phyloP scores from a whole-genome alignment of 2,113 vertebrate genomes.

The Mesitornis unicolor region DNA sequence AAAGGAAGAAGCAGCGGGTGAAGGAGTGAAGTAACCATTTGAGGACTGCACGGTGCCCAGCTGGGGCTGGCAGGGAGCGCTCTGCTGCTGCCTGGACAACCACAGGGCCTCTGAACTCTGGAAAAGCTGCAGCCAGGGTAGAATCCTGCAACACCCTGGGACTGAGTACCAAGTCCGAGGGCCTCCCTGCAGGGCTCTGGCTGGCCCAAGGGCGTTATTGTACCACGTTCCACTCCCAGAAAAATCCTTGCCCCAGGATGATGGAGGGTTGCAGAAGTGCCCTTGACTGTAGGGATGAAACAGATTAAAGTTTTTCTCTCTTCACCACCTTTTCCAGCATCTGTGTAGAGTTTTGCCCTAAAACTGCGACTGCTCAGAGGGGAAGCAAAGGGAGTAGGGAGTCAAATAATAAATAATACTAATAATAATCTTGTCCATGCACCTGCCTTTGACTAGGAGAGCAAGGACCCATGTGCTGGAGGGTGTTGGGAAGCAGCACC shows the following conservation, averaged over 20 bases:
- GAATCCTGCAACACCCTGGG: not conserved
- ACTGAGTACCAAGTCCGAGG: not conserved
- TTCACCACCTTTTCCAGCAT: not conserved
- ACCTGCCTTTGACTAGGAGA: not conserved
- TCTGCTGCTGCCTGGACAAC: not conserved
- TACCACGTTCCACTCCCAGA: fast-evolving
- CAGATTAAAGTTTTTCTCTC: not conserved
- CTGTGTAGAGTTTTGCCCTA: not conserved
- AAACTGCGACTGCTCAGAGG: not conserved
- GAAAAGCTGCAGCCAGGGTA: not conserved
- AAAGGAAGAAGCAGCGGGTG: conserved; percentile 7
- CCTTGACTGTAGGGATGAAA: not conserved
- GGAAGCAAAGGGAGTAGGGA: fast-evolving
- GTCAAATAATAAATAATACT: not conserved
- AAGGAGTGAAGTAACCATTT: not conserved
- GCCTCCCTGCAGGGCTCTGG: not conserved
- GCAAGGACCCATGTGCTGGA: not conserved
- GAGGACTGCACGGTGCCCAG: not conserved
- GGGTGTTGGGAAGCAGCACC: no score
- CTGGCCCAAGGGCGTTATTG: not conserved
- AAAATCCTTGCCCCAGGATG: not conserved
- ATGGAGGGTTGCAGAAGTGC: not conserved
- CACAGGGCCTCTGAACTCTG: not conserved
- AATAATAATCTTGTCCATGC: fast-evolving
- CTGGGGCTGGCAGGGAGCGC: not conserved